phyloP scores from a whole-genome alignment of 2,888 invertebrate species.

The Dryocosmus kuriphilus region DNA sequence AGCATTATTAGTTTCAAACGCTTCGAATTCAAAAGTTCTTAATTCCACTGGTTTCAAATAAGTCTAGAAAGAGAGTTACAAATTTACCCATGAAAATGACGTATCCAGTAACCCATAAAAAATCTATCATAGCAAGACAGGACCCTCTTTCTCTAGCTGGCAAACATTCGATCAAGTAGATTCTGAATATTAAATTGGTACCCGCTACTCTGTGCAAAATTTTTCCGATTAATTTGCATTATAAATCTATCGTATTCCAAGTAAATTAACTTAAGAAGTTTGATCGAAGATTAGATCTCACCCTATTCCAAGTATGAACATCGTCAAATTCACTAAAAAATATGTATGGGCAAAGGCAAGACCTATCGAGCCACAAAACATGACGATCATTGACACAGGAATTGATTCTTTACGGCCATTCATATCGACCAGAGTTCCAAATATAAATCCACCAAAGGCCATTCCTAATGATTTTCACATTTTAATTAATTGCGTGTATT shows the following conservation, averaged over 20 bases:
- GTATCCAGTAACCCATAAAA: constrained; percentile 75
- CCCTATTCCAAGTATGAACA: constrained; percentile 77
- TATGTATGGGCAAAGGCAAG: constrained; percentile 75
- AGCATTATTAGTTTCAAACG: background rate
- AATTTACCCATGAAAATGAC: constrained; percentile 66
- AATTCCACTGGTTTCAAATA: no score
- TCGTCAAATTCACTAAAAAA: constrained; percentile 71
- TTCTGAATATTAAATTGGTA: constrained; percentile 70
- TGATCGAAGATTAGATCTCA: constrained; percentile 59
- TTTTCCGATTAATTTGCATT: constrained; percentile 44
- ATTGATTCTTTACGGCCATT: constrained; percentile 75
- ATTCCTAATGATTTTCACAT: constrained; percentile 66
- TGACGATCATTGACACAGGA: constrained; percentile 70
- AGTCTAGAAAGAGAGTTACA: background rate
- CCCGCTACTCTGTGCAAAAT: constrained; percentile 70
- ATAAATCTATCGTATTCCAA: constrained; percentile 1
- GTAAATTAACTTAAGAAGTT: background rate
- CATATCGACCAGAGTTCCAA: constrained; percentile 73
- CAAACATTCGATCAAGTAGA: constrained; percentile 76
- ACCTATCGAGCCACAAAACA: constrained; percentile 73
- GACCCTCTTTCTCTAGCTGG: constrained; percentile 73
- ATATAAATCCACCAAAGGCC: constrained; percentile 71
- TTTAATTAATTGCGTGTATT: background rate
- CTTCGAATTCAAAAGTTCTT: background rate
- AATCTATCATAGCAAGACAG: constrained; percentile 72